phyloP scores from a whole-genome alignment of 1,140 invertebrate genomes.

The Pogonus chalceus region DNA sequence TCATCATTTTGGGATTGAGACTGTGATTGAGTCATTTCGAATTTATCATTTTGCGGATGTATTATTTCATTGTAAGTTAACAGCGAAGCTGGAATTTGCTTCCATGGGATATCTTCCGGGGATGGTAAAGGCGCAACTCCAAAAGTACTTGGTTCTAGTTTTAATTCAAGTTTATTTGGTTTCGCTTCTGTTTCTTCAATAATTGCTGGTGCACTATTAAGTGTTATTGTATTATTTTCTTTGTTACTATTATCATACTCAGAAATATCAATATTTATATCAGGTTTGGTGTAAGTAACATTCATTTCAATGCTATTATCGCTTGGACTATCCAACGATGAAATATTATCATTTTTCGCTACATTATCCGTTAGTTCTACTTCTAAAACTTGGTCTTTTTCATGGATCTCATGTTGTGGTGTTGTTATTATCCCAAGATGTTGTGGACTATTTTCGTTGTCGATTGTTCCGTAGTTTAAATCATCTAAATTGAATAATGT shows the following conservation, averaged over 20 bases:
- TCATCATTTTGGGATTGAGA: neutral
- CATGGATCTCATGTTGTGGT: neutral
- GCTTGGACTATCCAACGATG: neutral
- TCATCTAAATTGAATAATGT: conserved; percentile 49
- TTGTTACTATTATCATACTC: neutral
- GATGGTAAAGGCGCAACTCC: conserved; percentile 27
- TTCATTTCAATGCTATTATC: neutral
- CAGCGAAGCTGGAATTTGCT: conserved; percentile 27
- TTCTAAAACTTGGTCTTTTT: neutral
- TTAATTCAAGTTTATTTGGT: neutral
- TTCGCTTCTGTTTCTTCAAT: neutral
- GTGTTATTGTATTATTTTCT: neutral
- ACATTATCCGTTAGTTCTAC: neutral
- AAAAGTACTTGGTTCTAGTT: conserved; percentile 5
- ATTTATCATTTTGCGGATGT: neutral
- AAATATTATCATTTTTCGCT: conserved; percentile 9
- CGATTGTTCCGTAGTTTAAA: conserved; percentile 18
- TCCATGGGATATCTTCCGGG: conserved; percentile 32
- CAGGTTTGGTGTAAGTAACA: neutral
- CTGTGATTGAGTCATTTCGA: neutral
- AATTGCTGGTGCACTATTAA: neutral
- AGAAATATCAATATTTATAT: conserved; percentile 9
- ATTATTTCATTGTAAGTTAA: conserved; percentile 16
- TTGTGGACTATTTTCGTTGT: conserved; percentile 10
- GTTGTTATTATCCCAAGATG: neutral